Evolutionary conservation across 2,113 vertebrate species (phyloP).

Genomic region (Sapayoa aenigma): DNA sequence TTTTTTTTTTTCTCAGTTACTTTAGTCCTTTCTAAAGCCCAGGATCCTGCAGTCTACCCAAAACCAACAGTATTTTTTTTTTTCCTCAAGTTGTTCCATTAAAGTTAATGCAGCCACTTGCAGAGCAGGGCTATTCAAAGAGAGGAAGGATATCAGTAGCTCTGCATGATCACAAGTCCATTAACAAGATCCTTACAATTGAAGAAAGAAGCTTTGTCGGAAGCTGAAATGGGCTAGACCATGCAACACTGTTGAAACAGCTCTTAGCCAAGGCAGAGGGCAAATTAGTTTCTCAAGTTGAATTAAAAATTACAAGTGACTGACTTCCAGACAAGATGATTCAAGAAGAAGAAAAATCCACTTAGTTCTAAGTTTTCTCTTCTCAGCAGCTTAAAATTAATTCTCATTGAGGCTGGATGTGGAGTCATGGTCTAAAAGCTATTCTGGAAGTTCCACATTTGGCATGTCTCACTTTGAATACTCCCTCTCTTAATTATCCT

Average conservation of each 20-base stretch:
- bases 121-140: background rate
- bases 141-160: background rate
- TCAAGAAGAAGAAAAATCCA: background rate
- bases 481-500: background rate
- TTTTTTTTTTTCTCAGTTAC: background rate
- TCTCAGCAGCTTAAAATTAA: background rate
- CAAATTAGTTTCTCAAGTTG: background rate
- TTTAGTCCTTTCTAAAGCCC: background rate
- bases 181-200: background rate
- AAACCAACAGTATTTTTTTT: background rate
- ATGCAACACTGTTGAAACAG: background rate
- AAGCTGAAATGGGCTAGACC: background rate
- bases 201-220: background rate
- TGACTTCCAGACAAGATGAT: background rate
- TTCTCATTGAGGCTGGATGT: background rate
- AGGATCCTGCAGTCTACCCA: background rate
- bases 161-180: background rate
- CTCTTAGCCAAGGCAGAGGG: background rate
- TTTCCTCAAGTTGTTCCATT: background rate
- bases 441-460: background rate
- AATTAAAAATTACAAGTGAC: background rate
- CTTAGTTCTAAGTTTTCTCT: background rate
- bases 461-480: background rate
- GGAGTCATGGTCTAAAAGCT: background rate
- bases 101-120: constrained; percentile 13